phyloP scores from a whole-genome alignment of 2,888 invertebrate genomes.

The Diarsia rubi region DNA sequence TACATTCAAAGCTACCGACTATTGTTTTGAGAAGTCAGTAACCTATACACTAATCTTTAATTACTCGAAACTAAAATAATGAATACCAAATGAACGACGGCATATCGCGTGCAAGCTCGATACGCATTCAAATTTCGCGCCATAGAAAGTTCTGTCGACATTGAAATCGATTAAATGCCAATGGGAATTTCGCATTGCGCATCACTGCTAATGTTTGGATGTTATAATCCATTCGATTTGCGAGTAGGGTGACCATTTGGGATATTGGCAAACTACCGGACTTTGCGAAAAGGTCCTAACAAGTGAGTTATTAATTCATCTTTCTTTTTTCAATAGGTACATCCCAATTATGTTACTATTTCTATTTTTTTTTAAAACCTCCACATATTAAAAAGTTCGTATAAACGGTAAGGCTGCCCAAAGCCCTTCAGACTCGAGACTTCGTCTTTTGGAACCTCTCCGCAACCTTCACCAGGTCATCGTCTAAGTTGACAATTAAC shows the following conservation, averaged over 20 bases:
- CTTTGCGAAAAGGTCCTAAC: not conserved
- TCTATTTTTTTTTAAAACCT: not conserved
- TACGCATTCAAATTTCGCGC: constrained; percentile 70
- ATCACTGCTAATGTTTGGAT: constrained; percentile 36
- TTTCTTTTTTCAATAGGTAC: not conserved
- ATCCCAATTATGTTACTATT: not conserved
- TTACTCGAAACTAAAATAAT: constrained; percentile 58
- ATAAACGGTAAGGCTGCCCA: not conserved
- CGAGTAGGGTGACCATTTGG: constrained; percentile 27
- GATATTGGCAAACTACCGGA: too few species aligned
- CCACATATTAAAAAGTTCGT: not conserved
- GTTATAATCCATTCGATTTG: constrained; percentile 62
- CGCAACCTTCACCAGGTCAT: too few species aligned
- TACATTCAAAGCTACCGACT: constrained; percentile 63
- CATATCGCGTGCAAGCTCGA: constrained; percentile 57
- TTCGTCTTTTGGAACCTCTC: not conserved
- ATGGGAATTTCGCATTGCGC: constrained; percentile 64
- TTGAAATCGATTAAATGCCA: constrained; percentile 71
- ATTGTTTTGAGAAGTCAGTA: constrained; percentile 51
- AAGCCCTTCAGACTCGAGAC: too few species aligned
- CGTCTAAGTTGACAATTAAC: not conserved
- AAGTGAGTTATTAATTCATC: not conserved
- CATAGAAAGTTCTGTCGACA: constrained; percentile 72
- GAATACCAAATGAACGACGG: constrained; percentile 46
- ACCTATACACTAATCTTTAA: constrained; percentile 56